Evolutionary conservation across 1,140 invertebrate species (phyloP).

Genomic region (Philotrypesis tridentata): DNA sequence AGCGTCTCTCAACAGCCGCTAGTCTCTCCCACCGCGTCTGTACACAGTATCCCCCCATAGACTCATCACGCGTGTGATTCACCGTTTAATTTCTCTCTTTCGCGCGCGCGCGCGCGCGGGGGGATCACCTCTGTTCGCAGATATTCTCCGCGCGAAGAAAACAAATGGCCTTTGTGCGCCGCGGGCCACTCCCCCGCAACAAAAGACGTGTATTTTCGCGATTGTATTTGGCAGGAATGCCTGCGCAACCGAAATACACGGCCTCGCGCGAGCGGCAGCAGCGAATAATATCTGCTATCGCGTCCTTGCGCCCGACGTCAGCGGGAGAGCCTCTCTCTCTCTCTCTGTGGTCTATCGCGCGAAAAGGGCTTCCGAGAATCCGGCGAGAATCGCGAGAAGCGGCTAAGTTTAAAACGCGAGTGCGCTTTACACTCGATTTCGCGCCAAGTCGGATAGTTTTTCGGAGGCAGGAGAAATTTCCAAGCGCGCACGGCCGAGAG

Average conservation of each 20-base stretch:
- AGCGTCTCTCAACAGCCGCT: neutral
- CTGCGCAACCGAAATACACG: neutral
- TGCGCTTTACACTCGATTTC: conserved; percentile 8
- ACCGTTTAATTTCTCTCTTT: neutral
- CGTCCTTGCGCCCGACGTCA: neutral
- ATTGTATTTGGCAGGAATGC: conserved; percentile 29
- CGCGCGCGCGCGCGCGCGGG: too few relatives aligned
- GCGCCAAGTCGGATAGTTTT: neutral
- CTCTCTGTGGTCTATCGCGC: conserved; percentile 6
- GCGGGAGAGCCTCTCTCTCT: too few relatives aligned
- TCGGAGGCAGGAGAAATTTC: neutral
- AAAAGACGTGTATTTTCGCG: conserved; percentile 1
- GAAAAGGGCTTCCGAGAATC: conserved; percentile 31
- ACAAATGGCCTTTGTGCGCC: neutral
- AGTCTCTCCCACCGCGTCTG: neutral
- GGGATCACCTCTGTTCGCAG: neutral
- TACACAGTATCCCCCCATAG: neutral
- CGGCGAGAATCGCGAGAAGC: neutral
- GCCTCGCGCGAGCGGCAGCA: neutral
- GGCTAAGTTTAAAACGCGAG: conserved; percentile 17
- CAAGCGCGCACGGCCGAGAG: too few relatives aligned
- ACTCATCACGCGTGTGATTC: neutral
- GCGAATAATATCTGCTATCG: conserved; percentile 27
- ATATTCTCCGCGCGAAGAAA: neutral
- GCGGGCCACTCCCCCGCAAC: neutral